Evolutionary conservation across 64 coral and sea anemone genomes (phyloP), one percentile per base, ranked within the genome.

Genomic region (Pocillopora verrucosa): DNA sequence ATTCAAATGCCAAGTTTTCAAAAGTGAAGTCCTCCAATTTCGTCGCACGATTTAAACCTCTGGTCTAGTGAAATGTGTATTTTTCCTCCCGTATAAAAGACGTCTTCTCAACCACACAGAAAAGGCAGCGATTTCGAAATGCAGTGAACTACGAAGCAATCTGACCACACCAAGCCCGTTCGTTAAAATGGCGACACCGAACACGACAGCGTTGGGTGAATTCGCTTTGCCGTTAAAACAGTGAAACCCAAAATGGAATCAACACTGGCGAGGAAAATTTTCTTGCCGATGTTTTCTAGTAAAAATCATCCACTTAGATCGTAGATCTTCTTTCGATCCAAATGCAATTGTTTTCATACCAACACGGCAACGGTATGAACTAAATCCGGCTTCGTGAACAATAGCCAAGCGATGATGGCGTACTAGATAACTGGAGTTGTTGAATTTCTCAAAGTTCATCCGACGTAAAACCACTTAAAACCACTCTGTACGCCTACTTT

Each of bases 111-210:
- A 41, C 67, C 10, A 51, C 36, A 41, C 13, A 76, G 60, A 25
- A 51, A 89, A 80, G 76, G 38, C 34, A 70, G 25, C 13, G 56
- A 80, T 58, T 56, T 79, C 38, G 11, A 65, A 76, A 34, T 36
- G 51, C 69, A 84, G 34, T 34, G 36, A 83, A 77, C 45, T 61
- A 82, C 61, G 69, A 94, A 89, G 76, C 91, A 83, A 78, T 90
- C 80, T 77, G 89, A 91, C 88, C 91, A 89, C 88, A 81, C 74
- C 88, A 91, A 91, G 73, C 73, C 61, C 83, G 80, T 84, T 84
- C 83, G 95, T 93, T 93, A 97, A 94, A 91, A 97, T 97, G 95
- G 95, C 95, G 95, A 97, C 94, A 97, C 86, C 82, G 73, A 90
- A 80, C 81, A 94, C 79, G 76, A 77, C 83, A 94, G 83, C 80